A percentile compares a stretch with the other conserved stretches of the same genome.
phyloP scores from a whole-genome alignment of 2,797 vertebrate species.

The Gallirallus australis region DNA sequence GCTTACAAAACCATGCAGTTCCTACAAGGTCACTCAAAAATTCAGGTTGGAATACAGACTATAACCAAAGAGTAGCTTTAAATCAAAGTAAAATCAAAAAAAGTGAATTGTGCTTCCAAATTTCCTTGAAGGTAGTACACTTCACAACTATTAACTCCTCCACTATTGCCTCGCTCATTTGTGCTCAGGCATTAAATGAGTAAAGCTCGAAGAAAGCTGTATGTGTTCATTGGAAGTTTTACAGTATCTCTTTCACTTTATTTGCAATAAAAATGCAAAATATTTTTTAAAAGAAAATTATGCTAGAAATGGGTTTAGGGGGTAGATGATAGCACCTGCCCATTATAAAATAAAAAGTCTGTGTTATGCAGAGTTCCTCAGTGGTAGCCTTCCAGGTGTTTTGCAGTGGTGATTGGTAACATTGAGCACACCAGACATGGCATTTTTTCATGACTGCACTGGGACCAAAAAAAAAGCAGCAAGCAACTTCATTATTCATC shows the following conservation, averaged over 20 bases:
- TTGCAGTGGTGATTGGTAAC: neutral
- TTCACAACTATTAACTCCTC: neutral
- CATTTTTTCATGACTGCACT: neutral
- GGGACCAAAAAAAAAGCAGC: neutral
- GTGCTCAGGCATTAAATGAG: neutral
- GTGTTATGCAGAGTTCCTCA: neutral
- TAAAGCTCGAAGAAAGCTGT: neutral
- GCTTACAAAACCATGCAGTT: neutral
- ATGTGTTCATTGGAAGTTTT: neutral
- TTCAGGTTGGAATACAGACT: neutral
- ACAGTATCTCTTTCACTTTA: neutral
- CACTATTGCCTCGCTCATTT: neutral
- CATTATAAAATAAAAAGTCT: neutral
- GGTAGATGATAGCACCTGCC: neutral
- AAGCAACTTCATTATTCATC: neutral
- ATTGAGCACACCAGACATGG: neutral
- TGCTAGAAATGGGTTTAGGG: neutral
- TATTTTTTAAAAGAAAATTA: neutral
- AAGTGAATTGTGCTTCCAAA: neutral
- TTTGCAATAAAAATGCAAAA: neutral
- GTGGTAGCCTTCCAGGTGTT: neutral
- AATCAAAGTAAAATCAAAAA: neutral
- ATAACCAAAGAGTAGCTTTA: neutral
- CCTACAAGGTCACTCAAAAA: conserved; percentile 5
- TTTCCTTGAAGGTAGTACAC: neutral